Conservation (phyloP, 2,888 invertebrate species). For the Romanomermis culicivorax region DNA sequence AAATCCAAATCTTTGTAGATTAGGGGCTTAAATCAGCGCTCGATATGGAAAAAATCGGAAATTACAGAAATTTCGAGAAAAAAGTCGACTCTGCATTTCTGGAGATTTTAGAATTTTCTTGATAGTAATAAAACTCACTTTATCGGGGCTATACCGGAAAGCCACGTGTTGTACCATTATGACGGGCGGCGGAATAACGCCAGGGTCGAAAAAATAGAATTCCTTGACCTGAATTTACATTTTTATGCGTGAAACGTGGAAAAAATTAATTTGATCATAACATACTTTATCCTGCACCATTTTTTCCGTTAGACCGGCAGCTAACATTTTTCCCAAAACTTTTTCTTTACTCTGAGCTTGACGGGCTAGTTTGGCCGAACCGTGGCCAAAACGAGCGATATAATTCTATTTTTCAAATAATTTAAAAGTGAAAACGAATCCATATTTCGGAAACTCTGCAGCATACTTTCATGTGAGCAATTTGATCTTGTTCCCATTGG, state of each 20-base stretch:
- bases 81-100: too few relatives aligned
- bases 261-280: slow-evolving; percentile 3
- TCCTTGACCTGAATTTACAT: slow-evolving; percentile 41
- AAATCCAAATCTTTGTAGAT: slow-evolving; percentile 96
- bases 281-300: slow-evolving; percentile 55
- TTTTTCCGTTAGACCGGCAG: slow-evolving; percentile 84
- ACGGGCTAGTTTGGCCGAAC: slow-evolving; percentile 86
- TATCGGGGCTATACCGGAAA: slow-evolving; percentile 65
- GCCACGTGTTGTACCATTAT: slow-evolving; percentile 98
- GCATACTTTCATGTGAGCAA: slow-evolving; percentile 81
- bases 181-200: slow-evolving; percentile 88
- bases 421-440: neutral
- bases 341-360: slow-evolving; percentile 99
- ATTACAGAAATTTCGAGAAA: neutral
- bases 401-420: slow-evolving; percentile 53
- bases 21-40: slow-evolving; percentile 39
- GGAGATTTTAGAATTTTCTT: too few relatives aligned
- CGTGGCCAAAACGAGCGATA: slow-evolving; percentile 96
- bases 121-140: too few relatives aligned
- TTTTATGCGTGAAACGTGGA: neutral
- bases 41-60: neutral
- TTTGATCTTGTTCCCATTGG: slow-evolving; percentile 99
- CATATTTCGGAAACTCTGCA: neutral
- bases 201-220: slow-evolving; percentile 87
- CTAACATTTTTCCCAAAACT: slow-evolving; percentile 96